Base-by-base conservation (phyloP, 2,888 invertebrate species). In the Metopia argyrocephala region DNA sequence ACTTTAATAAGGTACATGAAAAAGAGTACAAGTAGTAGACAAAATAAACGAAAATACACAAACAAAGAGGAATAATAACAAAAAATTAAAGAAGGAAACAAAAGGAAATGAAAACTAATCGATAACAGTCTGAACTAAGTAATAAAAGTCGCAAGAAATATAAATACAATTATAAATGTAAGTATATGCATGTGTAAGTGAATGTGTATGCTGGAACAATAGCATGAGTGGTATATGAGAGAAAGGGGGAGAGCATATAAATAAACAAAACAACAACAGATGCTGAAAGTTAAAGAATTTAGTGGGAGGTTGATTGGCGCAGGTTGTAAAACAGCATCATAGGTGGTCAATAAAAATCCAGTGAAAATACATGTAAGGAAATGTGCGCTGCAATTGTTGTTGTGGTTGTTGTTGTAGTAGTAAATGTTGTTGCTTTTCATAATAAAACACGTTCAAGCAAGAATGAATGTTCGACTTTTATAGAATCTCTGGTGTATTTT, bases 71-170 rank as follows among this genome's bases (percentile, higher is more conserved):
- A 56, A 52, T 15, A 46, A 48, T 25, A 56, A 27, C n/a, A 23
- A 45, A 45, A 71, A 66, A 66, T 73, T 66, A 31, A 23, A 50
- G 61, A 38, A 15, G 50, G 64, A 70, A 69, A n/a, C n/a, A n/a
- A 52, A 65, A 68, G 64, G 46, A 75, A 31, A 68, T 62, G 68
- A 56, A 54, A 81, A 83, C 71, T 79, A 83, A 83, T 83, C 83
- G 83, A 82, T 78, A 82, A 73, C 61, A 74, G 82, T 82, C 70
- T 69, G 73, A 78, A 78, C 61, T 83, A n/a, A n/a, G n/a, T n/a
- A 83, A 79, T 83, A 73, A 82, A 83, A 82, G 79, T 79, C 75
- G 62, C 74, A 57, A 28, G 57, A 20, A 68, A 38, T 45, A 46
- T 15, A 25, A n/a, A 23, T 15, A 38, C 38, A 38, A 38, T 38